These are phyloP conservation scores for Colinus virginianus DNA, from an alignment of 2,113 vertebrate species.

Conservation along the genomic window DNA sequence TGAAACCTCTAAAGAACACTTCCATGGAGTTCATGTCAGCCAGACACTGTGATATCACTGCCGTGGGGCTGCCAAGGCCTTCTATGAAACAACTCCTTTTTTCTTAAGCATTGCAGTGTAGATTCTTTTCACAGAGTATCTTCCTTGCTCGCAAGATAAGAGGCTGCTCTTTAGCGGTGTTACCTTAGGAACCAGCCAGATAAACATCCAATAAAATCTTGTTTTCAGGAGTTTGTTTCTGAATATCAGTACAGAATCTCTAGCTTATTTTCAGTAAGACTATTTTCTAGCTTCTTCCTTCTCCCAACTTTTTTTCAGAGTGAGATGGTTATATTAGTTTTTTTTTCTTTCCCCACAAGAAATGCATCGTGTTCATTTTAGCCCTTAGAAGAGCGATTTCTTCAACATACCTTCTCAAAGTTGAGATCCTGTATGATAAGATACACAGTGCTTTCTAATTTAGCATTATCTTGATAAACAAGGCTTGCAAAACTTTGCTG, in stretches of 20 bases:
- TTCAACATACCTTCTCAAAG: not conserved
- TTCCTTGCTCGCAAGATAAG: conserved; percentile 62
- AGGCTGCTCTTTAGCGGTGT: conserved; percentile 63
- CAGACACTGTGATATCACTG: not conserved
- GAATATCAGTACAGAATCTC: conserved; percentile 38
- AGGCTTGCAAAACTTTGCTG: not conserved
- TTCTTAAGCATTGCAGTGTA: conserved; percentile 22
- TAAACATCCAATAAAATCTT: conserved; percentile 48
- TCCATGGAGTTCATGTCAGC: conserved; percentile 6
- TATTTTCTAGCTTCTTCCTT: not conserved
- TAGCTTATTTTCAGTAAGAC: conserved; percentile 34
- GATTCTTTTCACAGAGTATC: conserved; percentile 40
- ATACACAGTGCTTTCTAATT: not conserved
- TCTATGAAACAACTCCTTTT: conserved; percentile 42
- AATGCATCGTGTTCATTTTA: not conserved
- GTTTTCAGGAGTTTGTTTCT: conserved; percentile 65
- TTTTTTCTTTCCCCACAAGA: not conserved
- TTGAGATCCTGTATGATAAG: not conserved
- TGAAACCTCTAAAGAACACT: conserved; percentile 3
- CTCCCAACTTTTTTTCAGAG: not conserved
- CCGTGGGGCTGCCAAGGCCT: conserved; percentile 13
- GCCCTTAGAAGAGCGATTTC: not conserved
- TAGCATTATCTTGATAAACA: conserved; percentile 25
- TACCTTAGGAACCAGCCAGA: conserved; percentile 63
- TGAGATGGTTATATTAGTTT: not conserved